Evolutionary conservation across 2,797 vertebrate genomes (phyloP).

Genomic region (Pseudomugil tenellus): DNA sequence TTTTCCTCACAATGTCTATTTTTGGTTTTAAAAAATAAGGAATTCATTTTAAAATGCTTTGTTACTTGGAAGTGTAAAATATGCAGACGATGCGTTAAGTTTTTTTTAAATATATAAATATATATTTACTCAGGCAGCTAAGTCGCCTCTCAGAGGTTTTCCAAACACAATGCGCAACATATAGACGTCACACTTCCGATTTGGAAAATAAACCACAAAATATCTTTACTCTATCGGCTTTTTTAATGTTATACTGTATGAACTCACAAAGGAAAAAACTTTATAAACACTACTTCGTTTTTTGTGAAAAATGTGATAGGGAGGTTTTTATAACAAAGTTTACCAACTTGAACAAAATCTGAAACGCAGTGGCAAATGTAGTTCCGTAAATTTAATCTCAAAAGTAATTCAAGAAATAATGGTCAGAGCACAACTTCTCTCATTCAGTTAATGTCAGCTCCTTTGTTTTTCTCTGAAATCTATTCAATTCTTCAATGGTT

Average conservation of each 20-base stretch:
- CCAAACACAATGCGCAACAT: slow-evolving; percentile 17
- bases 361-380: slow-evolving; percentile 45
- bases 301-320: slow-evolving; percentile 35
- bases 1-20: neutral
- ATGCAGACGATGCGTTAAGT: neutral
- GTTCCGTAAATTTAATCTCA: slow-evolving; percentile 23
- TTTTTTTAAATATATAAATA: neutral
- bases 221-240: too few relatives aligned
- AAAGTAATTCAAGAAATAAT: neutral
- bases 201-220: slow-evolving; percentile 25
- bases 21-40: neutral
- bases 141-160: slow-evolving; percentile 12
- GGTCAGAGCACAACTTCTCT: rapidly evolving
- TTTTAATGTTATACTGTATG: rapidly evolving
- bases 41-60: neutral
- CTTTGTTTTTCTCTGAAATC: too few relatives aligned
- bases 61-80: neutral
- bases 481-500: rapidly evolving
- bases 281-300: rapidly evolving
- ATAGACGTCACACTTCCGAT: slow-evolving; percentile 31
- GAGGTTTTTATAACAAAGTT: slow-evolving; percentile 34
- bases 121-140: slow-evolving; percentile 32
- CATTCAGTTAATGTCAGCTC: rapidly evolving
- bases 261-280: rapidly evolving
- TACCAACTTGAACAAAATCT: slow-evolving; percentile 60